Base-by-base conservation (phyloP, 2,113 vertebrate genomes). In the Butorides virescens region DNA sequence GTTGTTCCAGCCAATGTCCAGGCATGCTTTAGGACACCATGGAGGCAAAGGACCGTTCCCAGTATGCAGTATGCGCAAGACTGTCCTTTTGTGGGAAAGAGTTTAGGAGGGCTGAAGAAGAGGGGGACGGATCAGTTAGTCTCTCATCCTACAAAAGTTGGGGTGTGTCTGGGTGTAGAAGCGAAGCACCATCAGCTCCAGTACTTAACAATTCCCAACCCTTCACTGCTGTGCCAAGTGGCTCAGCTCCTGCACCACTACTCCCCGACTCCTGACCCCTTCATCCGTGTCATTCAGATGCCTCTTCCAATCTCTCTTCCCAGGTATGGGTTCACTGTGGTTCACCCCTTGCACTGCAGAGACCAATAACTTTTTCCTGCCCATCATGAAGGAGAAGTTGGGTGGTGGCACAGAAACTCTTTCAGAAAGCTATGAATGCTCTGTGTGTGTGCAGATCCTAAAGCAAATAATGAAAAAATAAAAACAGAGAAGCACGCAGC, bases 201-300 rank as follows among this genome's bases (percentile, higher is more conserved):
- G 20, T 15, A 27, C 21, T 56, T 47, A 65, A 36, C 22, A 82
- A 22, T 53, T 52, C 72, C 39, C 26, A 81, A 15, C 18, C 47
- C 20, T 71, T 53, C 42, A 55, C 22, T 37, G 36, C 22, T 84
- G n/a, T 19, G 26, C 46, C 37, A 85, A 3, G 6, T 22, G 17
- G 52, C 32, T 80, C 44, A 86, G 46, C 23, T 86, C 21, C 46
- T 70, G 27, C 5, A 55, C 7, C 11, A 42, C 32, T 36, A 3
- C 44, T 77, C 5, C 12, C 18, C 0, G 0, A 47, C 15, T 71
- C 46, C 26, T 17, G 11, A 82, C 7, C 6, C 42, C 34, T 72
- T 62, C 27, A 42, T 14, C 22, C 8, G 0, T 12, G 63, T 87
- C 39, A 49, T 73, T 34, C 61, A 61, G 37, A 82, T 36, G 18